These are phyloP conservation scores for Drosophila merina DNA, from an alignment of 2,888 invertebrate genomes.

Conservation along the genomic window DNA sequence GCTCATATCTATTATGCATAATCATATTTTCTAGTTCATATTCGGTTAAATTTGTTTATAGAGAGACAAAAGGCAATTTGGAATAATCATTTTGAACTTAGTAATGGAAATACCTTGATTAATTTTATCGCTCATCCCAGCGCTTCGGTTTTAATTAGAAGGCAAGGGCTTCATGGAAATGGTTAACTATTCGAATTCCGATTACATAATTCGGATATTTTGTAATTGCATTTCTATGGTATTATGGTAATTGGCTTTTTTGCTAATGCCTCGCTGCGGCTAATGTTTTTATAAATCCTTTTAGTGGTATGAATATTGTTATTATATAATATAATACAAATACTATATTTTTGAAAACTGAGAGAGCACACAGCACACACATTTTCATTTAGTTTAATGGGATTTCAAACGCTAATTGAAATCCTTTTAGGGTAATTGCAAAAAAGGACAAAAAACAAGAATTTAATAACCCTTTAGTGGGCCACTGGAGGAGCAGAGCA, in stretches of 20 bases:
- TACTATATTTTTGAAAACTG: conserved; percentile 12
- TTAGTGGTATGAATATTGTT: conserved; percentile 37
- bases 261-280: conserved; percentile 32
- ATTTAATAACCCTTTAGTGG: conserved; percentile 47
- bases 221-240: conserved; percentile 70
- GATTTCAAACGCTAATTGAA: conserved; percentile 67
- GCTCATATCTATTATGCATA: conserved; percentile 43
- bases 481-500: conserved; percentile 40
- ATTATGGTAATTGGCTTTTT: conserved; percentile 63
- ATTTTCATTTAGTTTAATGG: conserved; percentile 57
- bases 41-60: conserved; percentile 28
- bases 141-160: conserved; percentile 7
- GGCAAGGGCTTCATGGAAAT: conserved; percentile 5
- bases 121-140: conserved; percentile 18
- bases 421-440: conserved; percentile 76
- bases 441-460: conserved; percentile 47
- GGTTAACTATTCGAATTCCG: conserved; percentile 5
- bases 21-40: conserved; percentile 47
- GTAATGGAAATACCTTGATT: conserved; percentile 31
- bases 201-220: conserved; percentile 41
- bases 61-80: conserved; percentile 29
- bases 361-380: conserved; percentile 8
- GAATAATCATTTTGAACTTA: conserved; percentile 33
- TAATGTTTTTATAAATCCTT: conserved; percentile 48
- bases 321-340: conserved; percentile 20